A percentile compares a stretch with the other conserved stretches of the same genome.
Evolutionary conservation across 2,797 vertebrate species (phyloP).

Genomic region (Limosa lapponica): DNA sequence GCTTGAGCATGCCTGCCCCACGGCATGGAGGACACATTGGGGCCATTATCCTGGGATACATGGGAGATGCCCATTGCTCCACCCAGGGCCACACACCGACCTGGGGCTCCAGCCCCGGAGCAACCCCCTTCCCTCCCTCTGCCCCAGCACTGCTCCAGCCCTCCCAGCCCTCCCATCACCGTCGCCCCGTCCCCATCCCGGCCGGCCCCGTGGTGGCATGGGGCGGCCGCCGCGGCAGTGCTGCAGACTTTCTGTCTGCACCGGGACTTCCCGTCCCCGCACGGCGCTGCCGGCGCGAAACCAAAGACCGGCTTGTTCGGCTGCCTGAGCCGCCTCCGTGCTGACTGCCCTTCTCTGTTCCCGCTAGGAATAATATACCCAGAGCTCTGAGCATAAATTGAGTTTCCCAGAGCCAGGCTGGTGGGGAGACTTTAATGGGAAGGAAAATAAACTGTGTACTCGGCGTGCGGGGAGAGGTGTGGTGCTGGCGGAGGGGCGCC

Average conservation of each 20-base stretch:
- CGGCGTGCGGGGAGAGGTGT: slow-evolving; percentile 46
- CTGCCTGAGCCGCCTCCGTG: slow-evolving; percentile 11
- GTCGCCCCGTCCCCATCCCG: not conserved
- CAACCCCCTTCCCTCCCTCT: not conserved
- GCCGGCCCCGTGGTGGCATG: not conserved
- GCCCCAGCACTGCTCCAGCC: not conserved
- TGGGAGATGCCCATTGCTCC: fast-evolving
- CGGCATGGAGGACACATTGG: fast-evolving
- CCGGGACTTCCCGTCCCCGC: slow-evolving; percentile 80
- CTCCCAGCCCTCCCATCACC: not conserved
- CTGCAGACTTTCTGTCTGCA: slow-evolving; percentile 80
- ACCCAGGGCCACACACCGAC: fast-evolving
- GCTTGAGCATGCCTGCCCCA: fast-evolving
- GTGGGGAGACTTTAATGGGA: slow-evolving; percentile 62
- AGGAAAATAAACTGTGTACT: slow-evolving; percentile 72
- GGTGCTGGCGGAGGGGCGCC: not conserved
- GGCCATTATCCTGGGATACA: fast-evolving
- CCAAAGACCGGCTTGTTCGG: slow-evolving; percentile 51
- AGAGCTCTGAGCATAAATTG: slow-evolving; percentile 60
- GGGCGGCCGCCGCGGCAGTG: slow-evolving; percentile 34
- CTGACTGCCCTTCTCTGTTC: slow-evolving; percentile 49
- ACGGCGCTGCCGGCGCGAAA: slow-evolving; percentile 64
- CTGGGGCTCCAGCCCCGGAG: fast-evolving
- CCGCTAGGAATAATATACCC: slow-evolving; percentile 64
- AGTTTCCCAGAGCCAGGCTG: slow-evolving; percentile 54